These are phyloP conservation scores for Phaetusa simplex DNA, from an alignment of 2,113 vertebrate species.

Conservation along the genomic window DNA sequence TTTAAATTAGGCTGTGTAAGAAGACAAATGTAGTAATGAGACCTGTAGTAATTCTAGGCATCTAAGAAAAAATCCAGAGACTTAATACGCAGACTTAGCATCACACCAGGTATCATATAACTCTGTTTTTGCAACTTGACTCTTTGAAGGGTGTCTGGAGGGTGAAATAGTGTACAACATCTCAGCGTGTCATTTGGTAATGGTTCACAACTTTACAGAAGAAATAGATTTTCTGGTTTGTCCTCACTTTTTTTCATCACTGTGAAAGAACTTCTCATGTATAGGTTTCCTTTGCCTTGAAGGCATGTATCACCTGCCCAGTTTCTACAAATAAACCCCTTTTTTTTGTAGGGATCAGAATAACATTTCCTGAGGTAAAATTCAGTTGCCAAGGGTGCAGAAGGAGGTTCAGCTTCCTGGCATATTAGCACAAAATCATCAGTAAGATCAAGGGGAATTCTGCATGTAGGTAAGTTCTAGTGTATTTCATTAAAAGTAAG, in stretches of 20 bases:
- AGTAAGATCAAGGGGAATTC: constrained; percentile 20
- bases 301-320: background rate
- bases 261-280: background rate
- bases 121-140: background rate
- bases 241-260: background rate
- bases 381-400: background rate
- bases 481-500: background rate
- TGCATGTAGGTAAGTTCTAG: background rate
- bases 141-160: background rate
- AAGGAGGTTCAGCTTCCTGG: background rate
- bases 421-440: constrained; percentile 12
- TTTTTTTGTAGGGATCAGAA: background rate
- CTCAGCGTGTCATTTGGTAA: background rate
- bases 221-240: background rate
- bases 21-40: background rate
- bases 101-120: background rate
- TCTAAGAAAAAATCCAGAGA: background rate
- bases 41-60: background rate
- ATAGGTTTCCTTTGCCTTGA: background rate
- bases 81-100: background rate
- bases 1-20: background rate
- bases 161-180: background rate
- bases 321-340: background rate
- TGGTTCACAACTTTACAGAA: background rate
- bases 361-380: constrained; percentile 3